Conservation (phyloP, 1,140 invertebrate genomes). For the Paraescarpia echinospica region DNA sequence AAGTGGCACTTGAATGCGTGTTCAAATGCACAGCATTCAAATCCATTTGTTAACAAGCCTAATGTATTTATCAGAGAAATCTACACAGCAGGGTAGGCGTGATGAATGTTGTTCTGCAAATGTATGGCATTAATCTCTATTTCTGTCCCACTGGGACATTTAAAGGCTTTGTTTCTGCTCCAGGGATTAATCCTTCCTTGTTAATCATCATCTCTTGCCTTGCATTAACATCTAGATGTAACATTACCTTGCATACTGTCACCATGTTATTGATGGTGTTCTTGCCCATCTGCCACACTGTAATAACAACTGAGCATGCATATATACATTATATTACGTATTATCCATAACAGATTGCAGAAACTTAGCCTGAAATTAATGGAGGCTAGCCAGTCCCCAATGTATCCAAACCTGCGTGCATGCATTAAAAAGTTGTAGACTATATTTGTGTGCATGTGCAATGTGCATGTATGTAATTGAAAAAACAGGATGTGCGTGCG, state of each 20-base stretch:
- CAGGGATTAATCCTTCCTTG: not conserved
- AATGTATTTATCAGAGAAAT: not conserved
- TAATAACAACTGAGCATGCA: not conserved
- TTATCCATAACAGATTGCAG: not conserved
- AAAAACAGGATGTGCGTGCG: too few species aligned
- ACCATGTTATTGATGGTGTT: not conserved
- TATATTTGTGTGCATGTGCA: too few species aligned
- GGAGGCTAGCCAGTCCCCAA: not conserved
- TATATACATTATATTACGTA: not conserved
- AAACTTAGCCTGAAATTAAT: not conserved
- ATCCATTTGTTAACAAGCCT: not conserved
- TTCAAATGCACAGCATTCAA: too few species aligned
- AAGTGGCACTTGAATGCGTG: too few species aligned
- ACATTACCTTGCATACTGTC: not conserved
- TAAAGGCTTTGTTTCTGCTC: not conserved
- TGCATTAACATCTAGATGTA: not conserved
- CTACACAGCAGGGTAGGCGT: not conserved
- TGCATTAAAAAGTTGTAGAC: too few species aligned
- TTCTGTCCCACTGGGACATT: not conserved
- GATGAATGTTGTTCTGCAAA: not conserved
- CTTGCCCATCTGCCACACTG: not conserved
- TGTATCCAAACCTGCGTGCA: not conserved
- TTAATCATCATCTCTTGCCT: not conserved
- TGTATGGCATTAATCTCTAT: not conserved
- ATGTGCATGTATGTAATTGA: too few species aligned